Evolutionary conservation across 92 coral and sea anemone species (phyloP).

Genomic region (Zoanthus solanderi): DNA sequence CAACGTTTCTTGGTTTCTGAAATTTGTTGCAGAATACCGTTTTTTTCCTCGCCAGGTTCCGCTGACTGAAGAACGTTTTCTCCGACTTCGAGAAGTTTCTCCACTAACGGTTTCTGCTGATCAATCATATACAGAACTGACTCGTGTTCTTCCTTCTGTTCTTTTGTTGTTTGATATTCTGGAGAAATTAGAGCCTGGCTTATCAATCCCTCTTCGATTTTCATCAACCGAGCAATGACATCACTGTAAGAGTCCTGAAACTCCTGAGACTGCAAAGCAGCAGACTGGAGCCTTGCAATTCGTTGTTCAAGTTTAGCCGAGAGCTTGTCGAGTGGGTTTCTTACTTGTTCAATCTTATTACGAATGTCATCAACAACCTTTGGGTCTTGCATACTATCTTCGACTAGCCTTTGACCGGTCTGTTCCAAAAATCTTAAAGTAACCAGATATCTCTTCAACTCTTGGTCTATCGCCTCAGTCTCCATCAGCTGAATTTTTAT

Average conservation of each 20-base stretch:
- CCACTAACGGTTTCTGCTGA: slow-evolving; percentile 90
- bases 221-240: slow-evolving; percentile 78
- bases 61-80: slow-evolving; percentile 80
- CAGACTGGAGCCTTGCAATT: slow-evolving; percentile 83
- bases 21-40: slow-evolving; percentile 74
- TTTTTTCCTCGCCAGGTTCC: slow-evolving; percentile 83
- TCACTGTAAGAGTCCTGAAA: slow-evolving; percentile 93
- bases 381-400: slow-evolving; percentile 88
- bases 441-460: slow-evolving; percentile 75
- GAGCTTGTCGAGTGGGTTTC: slow-evolving; percentile 88
- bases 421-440: slow-evolving; percentile 76
- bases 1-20: slow-evolving; percentile 86
- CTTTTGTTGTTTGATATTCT: slow-evolving; percentile 78
- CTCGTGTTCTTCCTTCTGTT: slow-evolving; percentile 89
- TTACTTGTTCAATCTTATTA: slow-evolving; percentile 79
- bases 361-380: slow-evolving; percentile 84
- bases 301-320: slow-evolving; percentile 93
- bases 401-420: slow-evolving; percentile 88
- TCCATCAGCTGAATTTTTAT: slow-evolving; percentile 86
- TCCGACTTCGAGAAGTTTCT: slow-evolving; percentile 82
- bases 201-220: slow-evolving; percentile 80
- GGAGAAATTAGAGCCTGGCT: slow-evolving; percentile 88
- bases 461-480: slow-evolving; percentile 76
- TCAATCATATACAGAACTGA: slow-evolving; percentile 70
- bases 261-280: slow-evolving; percentile 92